Evolutionary conservation across 2,113 vertebrate genomes (phyloP).

Genomic region (Chaetodon trifascialis): DNA sequence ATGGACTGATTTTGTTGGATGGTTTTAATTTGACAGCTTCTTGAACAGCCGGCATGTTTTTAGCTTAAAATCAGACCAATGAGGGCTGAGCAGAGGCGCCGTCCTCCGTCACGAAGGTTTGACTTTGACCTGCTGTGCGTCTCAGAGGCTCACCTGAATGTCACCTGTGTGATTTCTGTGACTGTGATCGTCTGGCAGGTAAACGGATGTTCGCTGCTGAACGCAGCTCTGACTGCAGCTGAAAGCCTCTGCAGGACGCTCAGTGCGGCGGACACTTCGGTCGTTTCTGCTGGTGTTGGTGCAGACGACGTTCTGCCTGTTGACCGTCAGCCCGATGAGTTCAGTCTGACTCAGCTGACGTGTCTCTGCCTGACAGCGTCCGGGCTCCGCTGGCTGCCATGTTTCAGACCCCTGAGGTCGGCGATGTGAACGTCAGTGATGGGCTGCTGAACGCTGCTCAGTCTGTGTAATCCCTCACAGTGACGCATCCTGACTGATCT

Average conservation of each 20-base stretch:
- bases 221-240: too few relatives aligned
- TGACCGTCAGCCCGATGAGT: neutral
- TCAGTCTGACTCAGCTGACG: neutral
- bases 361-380: neutral
- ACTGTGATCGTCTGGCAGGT: neutral
- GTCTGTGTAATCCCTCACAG: neutral
- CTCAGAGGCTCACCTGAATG: too few relatives aligned
- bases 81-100: too few relatives aligned
- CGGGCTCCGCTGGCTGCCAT: slow-evolving; percentile 7
- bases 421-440: neutral
- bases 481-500: neutral
- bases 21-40: too few relatives aligned
- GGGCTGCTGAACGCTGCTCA: neutral
- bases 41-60: too few relatives aligned
- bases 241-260: too few relatives aligned
- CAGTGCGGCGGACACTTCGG: too few relatives aligned
- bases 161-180: slow-evolving; percentile 8
- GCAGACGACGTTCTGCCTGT: neutral
- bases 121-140: too few relatives aligned
- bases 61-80: too few relatives aligned
- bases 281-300: neutral
- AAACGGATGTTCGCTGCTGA: too few relatives aligned
- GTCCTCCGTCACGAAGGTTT: too few relatives aligned
- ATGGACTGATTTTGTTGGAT: too few relatives aligned
- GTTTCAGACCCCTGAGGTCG: neutral